Evolutionary conservation across 2,113 vertebrate species (phyloP), one percentile per base, ranked within the genome.

Genomic region (Neolamprologus caudopunctatus): DNA sequence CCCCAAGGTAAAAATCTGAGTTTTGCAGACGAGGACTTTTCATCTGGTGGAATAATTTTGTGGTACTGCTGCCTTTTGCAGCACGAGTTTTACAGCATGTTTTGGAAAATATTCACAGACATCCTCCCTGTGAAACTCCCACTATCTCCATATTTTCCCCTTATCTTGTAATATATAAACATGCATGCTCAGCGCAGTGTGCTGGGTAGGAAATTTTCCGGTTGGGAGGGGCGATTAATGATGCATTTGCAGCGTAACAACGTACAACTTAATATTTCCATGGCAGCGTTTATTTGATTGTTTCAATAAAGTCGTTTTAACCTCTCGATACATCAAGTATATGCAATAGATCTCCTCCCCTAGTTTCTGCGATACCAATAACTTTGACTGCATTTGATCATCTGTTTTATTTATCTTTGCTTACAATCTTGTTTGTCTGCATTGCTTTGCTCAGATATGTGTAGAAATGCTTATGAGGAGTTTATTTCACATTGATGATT

Each of bases 1-100:
- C 85, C 98, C 98, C 45, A 99, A 99, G 97, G 98, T 99, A 40
- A 42, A 16, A 13, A 31, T 61, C 3, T 0, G 1, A 61, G 0
- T 9, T 3, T 33, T 33, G 57, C 57, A 11, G 2, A 4, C 2
- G 1, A 6, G 2, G 16, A 61, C 28, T 10, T 33, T 33, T 33
- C 16, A 61, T 17, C 28, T 0, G 57, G 28, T 19, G 16, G 57
- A 31, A 33, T 61, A 17, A 61, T 61, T 19, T 61, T 6, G 57
- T 17, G 57, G 8, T 58, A 58, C 3, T 58, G 13, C 14, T 58
- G 26, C 55, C 13, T 2, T 58, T 58, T 57, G 54, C 21, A 13
- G 4, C 21, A 21, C 21, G 21, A 57, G 24, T 4, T 61, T 17
- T 61, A 61, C 26, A 31, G 57, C 57, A 31, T 31, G 1, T 31